Base-by-base conservation (phyloP, 2,888 invertebrate species). In the Congeria kusceri region DNA sequence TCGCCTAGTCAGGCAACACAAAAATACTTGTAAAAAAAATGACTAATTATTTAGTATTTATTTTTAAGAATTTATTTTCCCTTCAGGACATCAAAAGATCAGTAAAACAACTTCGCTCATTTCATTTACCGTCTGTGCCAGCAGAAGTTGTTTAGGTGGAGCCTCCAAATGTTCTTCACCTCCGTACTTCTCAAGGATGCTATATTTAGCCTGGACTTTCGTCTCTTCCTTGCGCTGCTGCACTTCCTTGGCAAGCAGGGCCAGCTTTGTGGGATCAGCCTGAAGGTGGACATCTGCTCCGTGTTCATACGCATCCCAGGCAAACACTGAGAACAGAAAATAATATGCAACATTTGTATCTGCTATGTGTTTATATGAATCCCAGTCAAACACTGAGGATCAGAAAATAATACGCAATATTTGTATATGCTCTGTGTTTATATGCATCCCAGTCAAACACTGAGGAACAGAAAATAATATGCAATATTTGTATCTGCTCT, bases 401-500 rank as follows among this genome's bases (percentile, higher is more conserved):
- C n/a, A n/a, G n/a, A n/a, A n/a, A n/a, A n/a, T n/a, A n/a, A n/a
- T n/a, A n/a, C n/a, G n/a, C n/a, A n/a, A n/a, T n/a, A n/a, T n/a
- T n/a, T n/a, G n/a, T n/a, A 56, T 93, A 93, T 28, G 92, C 90
- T 3, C 93, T 93, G 71, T 91, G 89, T 75, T 97, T 96, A 91
- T 97, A 97, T 3, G 98, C 98, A 91, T 99, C 98, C 99, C 99
- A 99, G 3, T 99, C 98, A 95, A 99, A 99, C 91, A 98, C 92
- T 94, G 87, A 5, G n/a, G n/a, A n/a, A n/a, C n/a, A n/a, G n/a
- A n/a, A n/a, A n/a, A n/a, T n/a, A n/a, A n/a, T n/a, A n/a, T n/a
- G n/a, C n/a, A n/a, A n/a, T n/a, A n/a, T n/a, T n/a, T n/a, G n/a
- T n/a, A n/a, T n/a, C n/a, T n/a, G n/a, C n/a, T n/a, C n/a, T n/a